Base-by-base conservation (phyloP, 2,888 invertebrate genomes). In the Rosalia funebris region DNA sequence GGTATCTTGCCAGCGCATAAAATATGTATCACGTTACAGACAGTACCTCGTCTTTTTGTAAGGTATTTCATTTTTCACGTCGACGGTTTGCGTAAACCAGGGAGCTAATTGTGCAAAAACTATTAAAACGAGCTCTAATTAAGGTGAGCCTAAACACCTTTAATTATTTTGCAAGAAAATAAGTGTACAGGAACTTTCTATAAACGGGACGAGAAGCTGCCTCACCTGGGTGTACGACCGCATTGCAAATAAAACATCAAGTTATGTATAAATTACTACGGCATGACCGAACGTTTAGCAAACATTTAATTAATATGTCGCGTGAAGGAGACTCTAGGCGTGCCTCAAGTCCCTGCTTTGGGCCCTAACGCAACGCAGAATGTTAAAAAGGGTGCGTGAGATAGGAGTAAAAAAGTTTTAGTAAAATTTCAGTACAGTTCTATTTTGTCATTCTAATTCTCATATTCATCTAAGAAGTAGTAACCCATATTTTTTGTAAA, bases 231-330 rank as follows among this genome's bases (percentile, higher is more conserved):
- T 71, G 44, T 59, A 65, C 63, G 72, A 74, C 72, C 73, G 69
- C 56, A 55, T 45, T 44, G 65, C 60, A 74, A 74, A 75, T 71
- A 74, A 72, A 75, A 61, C 61, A 69, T 57, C 41, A 47, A 60
- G 55, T 56, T 57, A 57, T 62, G 66, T 72, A 73, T 71, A 71
- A 73, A 74, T 72, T 73, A 74, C 72, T 57, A 58, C 70, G 70
- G 70, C 73, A 73, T 73, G 72, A 72, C 74, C 68, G 66, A 63
- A 70, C 72, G 70, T 74, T 74, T 71, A 73, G 68, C 71, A 70
- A 71, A 71, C 70, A 66, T 72, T 69, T 74, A 73, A 74, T 73
- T 73, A 73, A 73, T 74, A 73, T 69, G 68, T 73, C 72, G 72
- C 71, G 72, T 72, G 71, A 69, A 69, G 25, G 20, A 11, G 48